Evolutionary conservation across 2,113 vertebrate genomes (phyloP), one percentile per base, ranked within the genome.

Genomic region (Elanus axillaris): DNA sequence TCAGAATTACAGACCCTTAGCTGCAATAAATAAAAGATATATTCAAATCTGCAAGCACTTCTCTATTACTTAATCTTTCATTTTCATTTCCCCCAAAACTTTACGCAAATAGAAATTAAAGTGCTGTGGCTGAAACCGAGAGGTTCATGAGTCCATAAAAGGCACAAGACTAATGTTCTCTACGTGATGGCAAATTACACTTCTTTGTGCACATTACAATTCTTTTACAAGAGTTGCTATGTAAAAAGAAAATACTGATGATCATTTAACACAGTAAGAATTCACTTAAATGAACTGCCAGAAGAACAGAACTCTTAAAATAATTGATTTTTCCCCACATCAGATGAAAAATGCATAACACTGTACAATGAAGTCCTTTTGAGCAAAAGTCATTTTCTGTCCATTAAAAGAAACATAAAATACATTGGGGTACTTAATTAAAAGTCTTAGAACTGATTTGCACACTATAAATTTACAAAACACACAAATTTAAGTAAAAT

Each of bases 391-490:
- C 87, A 98, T 98, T 98, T 98, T 98, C 94, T 96, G 73, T 96
- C 98, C 96, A 97, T 98, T 98, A 98, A 98, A 97, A 93, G 97
- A 97, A 98, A 95, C 89, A 94, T 97, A 98, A 98, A 98, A 98
- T 97, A 97, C 75, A 94, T 74, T 58, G 48, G 72, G 81, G 58
- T 94, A 94, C 52, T 97, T 94, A 96, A 98, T 98, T 98, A 98
- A 93, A 96, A 96, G 86, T 91, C 94, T 88, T 45, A 69, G 90
- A 94, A 94, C 76, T 21, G 47, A 94, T 96, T 97, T 93, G n/a
- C 66, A 95, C 69, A 62, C 90, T 76, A 96, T 97, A 98, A 95
- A 97, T 97, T 97, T 94, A 96, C 76, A 95, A 97, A 96, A 81
- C 32, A 95, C n/a, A 92, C 86, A 93, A 95, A 91, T 92, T 76